Percentiles rank a stretch among this genome's conserved stretches.
phyloP scores from a whole-genome alignment of 2,797 vertebrate species.

The Karalla daura region DNA sequence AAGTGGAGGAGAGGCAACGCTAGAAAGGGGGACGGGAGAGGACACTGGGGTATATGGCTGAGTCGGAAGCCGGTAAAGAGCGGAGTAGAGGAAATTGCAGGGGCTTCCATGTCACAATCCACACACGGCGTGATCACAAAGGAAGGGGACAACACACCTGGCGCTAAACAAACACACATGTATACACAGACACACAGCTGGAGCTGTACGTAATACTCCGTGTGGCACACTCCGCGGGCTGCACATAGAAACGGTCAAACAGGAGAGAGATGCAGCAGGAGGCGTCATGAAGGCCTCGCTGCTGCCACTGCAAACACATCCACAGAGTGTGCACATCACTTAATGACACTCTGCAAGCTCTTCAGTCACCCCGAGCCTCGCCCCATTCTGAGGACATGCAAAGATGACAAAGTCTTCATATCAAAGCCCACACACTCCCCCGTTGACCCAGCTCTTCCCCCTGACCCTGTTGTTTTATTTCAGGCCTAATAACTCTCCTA shows the following conservation, averaged over 20 bases:
- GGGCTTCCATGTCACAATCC: conserved; percentile 62
- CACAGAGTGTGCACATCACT: conserved; percentile 20
- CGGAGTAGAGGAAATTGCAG: conserved; percentile 63
- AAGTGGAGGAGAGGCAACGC: conserved; percentile 42
- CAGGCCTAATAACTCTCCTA: conserved; percentile 75
- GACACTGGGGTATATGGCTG: conserved; percentile 11
- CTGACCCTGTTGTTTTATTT: conserved; percentile 78
- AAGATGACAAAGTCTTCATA: conserved; percentile 65
- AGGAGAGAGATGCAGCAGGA: neutral
- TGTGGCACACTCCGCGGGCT: neutral
- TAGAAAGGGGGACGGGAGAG: conserved; percentile 40
- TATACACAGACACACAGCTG: conserved; percentile 58
- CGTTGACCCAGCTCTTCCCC: conserved; percentile 67
- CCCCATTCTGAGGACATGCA: conserved; percentile 16
- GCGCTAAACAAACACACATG: conserved; percentile 55
- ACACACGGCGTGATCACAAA: conserved; percentile 55
- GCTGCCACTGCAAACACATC: conserved; percentile 6
- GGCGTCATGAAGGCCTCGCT: neutral
- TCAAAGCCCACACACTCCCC: conserved; percentile 71
- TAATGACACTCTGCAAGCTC: conserved; percentile 5
- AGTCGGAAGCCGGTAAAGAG: conserved; percentile 49
- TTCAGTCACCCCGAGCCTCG: conserved; percentile 13
- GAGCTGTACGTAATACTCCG: conserved; percentile 6
- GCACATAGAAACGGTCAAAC: neutral
- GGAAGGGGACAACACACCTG: conserved; percentile 59